Evolutionary conservation across 2,797 vertebrate genomes (phyloP).

Genomic region (Intellagama lesueurii): DNA sequence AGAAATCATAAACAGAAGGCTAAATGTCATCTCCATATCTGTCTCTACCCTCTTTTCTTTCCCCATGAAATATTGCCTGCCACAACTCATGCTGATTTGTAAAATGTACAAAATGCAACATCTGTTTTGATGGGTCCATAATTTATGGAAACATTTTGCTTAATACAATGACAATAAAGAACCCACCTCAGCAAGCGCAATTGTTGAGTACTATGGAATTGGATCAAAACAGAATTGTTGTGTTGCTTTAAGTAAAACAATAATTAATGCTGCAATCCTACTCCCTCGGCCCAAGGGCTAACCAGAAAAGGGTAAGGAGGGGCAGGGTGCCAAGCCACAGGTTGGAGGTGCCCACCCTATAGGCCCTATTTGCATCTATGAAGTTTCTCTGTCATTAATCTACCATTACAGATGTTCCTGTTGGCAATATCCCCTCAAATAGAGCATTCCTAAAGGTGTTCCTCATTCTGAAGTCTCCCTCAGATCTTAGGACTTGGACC

Average conservation of each 20-base stretch:
- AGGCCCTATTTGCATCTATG: neutral
- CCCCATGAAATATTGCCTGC: conserved; percentile 39
- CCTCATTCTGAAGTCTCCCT: too few relatives aligned
- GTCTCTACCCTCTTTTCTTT: neutral
- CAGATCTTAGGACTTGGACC: too few relatives aligned
- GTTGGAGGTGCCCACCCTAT: too few relatives aligned
- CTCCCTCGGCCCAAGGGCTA: neutral
- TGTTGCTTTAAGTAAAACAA: conserved; percentile 39
- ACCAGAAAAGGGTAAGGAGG: neutral
- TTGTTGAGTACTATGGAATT: conserved; percentile 45
- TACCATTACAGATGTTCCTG: neutral
- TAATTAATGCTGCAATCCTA: conserved; percentile 24
- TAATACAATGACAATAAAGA: conserved; percentile 34
- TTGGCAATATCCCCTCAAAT: neutral
- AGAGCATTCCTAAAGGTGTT: neutral
- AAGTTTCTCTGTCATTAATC: neutral
- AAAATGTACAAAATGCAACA: conserved; percentile 54
- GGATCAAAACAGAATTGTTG: conserved; percentile 59
- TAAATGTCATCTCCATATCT: conserved; percentile 10
- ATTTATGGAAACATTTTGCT: conserved; percentile 60
- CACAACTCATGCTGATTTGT: conserved; percentile 60
- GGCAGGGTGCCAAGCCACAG: neutral
- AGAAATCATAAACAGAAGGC: conserved; percentile 56
- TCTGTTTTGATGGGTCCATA: conserved; percentile 38
- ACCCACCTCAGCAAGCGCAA: too few relatives aligned